Base-by-base conservation (phyloP, 92 coral and sea anemone genomes). In the Heliopora coerulea region DNA sequence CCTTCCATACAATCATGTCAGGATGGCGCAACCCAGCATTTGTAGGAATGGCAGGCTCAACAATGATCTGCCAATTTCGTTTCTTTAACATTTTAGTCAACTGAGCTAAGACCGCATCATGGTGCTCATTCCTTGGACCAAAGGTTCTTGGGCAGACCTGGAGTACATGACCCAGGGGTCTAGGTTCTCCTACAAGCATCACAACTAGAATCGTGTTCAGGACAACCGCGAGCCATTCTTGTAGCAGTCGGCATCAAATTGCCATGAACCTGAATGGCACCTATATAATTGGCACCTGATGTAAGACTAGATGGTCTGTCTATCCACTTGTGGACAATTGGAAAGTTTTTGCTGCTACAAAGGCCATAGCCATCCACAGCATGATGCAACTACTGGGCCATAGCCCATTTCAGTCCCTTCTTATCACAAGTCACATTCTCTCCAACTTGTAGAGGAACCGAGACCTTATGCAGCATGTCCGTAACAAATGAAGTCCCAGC, bases 181-280 rank as follows among this genome's bases (percentile, higher is more conserved):
- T 37, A 5, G 12, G 42, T 37, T 4, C 42, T 5, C 12, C 5
- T 5, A 12, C 42, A 37, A 37, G 42, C 42, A 37, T 74, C 85
- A 39, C 80, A 81, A 15, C 7, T 15, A 24, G 27, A 17, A 20
- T 10, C n/a, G 3, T 42, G 30, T 9, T 21, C 27, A 3, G 62
- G 73, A 1, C 76, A 49, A 2, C 75, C 80, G 1, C 75, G 49
- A 5, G 75, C 73, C 9, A 48, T 19, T 1, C 75, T 14, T 0
- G 31, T 31, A 0, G 68, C 56, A 0, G 72, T 35, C 15, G 21
- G 0, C 14, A 81, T 33, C 37, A 81, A 30, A 35, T 52, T 52
- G 1, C 85, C 85, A 28, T 73, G 48, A 0, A 62, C 30, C 79
- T 73, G 73, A 2, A 73, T 23, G 0, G 75, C 80, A 18, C 59